Percentiles rank a stretch among this genome's conserved stretches.
Conservation (phyloP, 2,113 vertebrate genomes). For the Antennarius striatus region DNA sequence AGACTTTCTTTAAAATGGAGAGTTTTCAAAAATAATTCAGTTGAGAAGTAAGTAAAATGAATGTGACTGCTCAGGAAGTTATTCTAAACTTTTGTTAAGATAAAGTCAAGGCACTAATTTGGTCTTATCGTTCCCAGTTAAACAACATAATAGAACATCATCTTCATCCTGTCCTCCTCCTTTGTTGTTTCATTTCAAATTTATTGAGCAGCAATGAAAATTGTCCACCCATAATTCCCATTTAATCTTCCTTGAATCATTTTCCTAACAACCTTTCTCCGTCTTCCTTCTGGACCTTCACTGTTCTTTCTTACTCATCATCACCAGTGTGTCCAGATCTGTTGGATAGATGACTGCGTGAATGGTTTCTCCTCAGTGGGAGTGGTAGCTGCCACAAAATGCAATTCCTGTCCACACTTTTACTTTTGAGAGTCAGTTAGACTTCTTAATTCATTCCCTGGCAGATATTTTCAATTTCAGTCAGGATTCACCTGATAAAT, state of each 20-base stretch:
- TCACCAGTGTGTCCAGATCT: not conserved
- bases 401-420: constrained; percentile 28
- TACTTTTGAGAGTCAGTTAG: too few relatives aligned
- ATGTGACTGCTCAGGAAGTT: too few relatives aligned
- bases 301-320: constrained; percentile 5
- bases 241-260: not conserved
- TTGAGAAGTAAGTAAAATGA: too few relatives aligned
- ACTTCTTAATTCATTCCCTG: too few relatives aligned
- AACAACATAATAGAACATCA: not conserved
- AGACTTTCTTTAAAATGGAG: not conserved
- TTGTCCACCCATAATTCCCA: not conserved
- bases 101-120: too few relatives aligned
- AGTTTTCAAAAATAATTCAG: not conserved
- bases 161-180: not conserved
- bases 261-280: not conserved
- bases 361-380: not conserved
- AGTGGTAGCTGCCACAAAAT: not conserved
- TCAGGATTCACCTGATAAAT: too few relatives aligned
- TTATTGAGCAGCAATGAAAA: not conserved
- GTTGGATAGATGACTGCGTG: constrained; percentile 1
- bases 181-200: not conserved
- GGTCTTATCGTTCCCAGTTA: not conserved
- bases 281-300: constrained; percentile 7
- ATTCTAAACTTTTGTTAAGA: too few relatives aligned
- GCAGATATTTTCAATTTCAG: too few relatives aligned